A percentile compares a stretch with the other conserved stretches of the same genome.
Conservation (phyloP, 2,888 invertebrate species). For the Pachycephus smyrnensis region DNA sequence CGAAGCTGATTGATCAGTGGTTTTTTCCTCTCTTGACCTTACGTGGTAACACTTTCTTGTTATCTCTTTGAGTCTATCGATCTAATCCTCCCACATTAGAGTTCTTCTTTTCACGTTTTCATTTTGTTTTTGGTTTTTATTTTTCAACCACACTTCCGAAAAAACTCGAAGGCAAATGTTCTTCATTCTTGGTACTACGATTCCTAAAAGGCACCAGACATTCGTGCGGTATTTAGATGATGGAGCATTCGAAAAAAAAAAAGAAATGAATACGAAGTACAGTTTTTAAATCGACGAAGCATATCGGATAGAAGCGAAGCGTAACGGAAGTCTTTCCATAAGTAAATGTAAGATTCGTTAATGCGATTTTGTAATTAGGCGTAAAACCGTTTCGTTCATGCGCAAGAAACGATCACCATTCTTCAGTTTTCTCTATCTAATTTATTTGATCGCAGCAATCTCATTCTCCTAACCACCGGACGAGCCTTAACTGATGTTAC, state of each 20-base stretch:
- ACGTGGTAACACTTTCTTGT: neutral
- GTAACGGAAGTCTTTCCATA: neutral
- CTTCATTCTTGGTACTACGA: neutral
- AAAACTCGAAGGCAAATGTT: neutral
- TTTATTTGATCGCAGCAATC: neutral
- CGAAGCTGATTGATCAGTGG: neutral
- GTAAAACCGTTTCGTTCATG: neutral
- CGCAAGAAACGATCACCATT: neutral
- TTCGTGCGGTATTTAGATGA: neutral
- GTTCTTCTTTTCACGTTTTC: neutral
- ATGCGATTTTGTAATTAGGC: neutral
- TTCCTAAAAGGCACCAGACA: neutral
- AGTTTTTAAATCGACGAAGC: neutral
- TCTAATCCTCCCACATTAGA: neutral
- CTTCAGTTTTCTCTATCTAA: neutral
- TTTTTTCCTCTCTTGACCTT: neutral
- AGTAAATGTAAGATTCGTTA: neutral
- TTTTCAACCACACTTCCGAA: too few relatives aligned
- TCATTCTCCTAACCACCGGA: neutral
- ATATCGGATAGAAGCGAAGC: neutral
- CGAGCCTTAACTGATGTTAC: neutral
- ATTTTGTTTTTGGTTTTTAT: neutral
- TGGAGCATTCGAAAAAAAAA: neutral
- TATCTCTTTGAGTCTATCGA: neutral
- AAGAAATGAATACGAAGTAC: neutral